Percentiles rank a stretch among this genome's conserved stretches.
These are phyloP conservation scores for Nasua narica DNA, from an alignment of 2,797 vertebrate genomes.

Conservation along the genomic window DNA sequence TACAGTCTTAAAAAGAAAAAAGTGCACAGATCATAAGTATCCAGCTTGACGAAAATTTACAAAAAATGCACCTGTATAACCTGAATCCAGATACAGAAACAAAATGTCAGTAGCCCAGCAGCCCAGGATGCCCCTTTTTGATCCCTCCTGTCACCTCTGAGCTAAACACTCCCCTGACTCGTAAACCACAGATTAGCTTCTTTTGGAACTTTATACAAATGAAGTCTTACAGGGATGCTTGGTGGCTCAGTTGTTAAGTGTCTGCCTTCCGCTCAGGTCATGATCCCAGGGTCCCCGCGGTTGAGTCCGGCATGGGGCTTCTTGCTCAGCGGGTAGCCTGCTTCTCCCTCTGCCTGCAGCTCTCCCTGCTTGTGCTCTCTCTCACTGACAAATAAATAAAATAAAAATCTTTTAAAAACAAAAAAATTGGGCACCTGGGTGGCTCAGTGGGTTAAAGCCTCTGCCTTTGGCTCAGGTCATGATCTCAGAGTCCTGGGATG, in stretches of 20 bases:
- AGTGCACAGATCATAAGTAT: background rate
- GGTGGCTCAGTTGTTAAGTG: too few species aligned
- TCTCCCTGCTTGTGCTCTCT: background rate
- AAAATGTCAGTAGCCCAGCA: background rate
- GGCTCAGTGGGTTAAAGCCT: too few species aligned
- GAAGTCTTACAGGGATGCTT: background rate
- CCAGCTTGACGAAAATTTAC: background rate
- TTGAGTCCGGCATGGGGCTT: accelerated
- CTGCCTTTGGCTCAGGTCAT: too few species aligned
- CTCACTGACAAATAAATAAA: background rate
- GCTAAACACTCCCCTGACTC: background rate
- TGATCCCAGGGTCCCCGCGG: too few species aligned
- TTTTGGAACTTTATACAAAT: background rate
- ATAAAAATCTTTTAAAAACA: background rate
- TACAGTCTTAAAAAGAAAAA: background rate
- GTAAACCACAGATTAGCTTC: background rate
- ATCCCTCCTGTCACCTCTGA: background rate
- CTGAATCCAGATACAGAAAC: background rate
- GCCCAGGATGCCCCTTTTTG: background rate
- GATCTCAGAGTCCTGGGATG: too few species aligned
- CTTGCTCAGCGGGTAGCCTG: too few species aligned
- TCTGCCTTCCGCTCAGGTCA: too few species aligned
- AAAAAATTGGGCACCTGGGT: too few species aligned
- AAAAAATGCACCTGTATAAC: background rate
- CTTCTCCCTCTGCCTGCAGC: too few species aligned